Evolutionary conservation across 1,140 invertebrate species (phyloP), one percentile per base, ranked within the genome.

Genomic region (Dendrolimus kikuchii): DNA sequence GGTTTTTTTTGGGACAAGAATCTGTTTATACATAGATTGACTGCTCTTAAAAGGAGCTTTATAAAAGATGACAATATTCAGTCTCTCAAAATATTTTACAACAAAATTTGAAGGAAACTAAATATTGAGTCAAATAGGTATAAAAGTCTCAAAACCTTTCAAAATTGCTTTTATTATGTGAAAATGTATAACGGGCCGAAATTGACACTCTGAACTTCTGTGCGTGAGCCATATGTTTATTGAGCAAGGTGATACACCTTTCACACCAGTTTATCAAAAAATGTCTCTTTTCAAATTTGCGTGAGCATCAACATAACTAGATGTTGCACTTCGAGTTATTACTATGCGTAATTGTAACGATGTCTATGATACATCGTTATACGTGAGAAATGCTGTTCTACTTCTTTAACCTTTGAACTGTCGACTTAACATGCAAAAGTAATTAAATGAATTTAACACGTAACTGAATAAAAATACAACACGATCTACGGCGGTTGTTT

Each of bases 361-460:
- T 53, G 42, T 65, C 48, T 57, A n/a, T 48, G 54, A 62, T 56
- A 41, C 39, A 45, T 41, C 36, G 23, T 41, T 49, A 39, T 53
- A 60, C 58, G 53, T 64, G 62, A 62, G 59, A 66, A 59, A 61
- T 49, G 57, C 49, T 56, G 49, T 45, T 56, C 43, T 38, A 51
- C 51, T 54, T 53, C 62, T 65, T 63, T 65, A 60, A 68, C 65
- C 23, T 7, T 54, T 54, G 50, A 58, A 64, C 62, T 52, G 47
- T 53, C 49, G n/a, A 50, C 48, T 56, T 51, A 38, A 44, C 47
- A 46, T 38, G 40, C 55, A 37, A 50, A 40, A 42, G 51, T 71
- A 71, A 71, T 71, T 71, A 71, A 71, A 54, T 48, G 38, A 41
- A 54, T 53, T 49, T 38, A 68, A 59, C 55, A 59, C 57, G 57